A percentile compares a stretch with the other conserved stretches of the same genome.
phyloP scores from a whole-genome alignment of 1,140 invertebrate species.

The Goniozus legneri region DNA sequence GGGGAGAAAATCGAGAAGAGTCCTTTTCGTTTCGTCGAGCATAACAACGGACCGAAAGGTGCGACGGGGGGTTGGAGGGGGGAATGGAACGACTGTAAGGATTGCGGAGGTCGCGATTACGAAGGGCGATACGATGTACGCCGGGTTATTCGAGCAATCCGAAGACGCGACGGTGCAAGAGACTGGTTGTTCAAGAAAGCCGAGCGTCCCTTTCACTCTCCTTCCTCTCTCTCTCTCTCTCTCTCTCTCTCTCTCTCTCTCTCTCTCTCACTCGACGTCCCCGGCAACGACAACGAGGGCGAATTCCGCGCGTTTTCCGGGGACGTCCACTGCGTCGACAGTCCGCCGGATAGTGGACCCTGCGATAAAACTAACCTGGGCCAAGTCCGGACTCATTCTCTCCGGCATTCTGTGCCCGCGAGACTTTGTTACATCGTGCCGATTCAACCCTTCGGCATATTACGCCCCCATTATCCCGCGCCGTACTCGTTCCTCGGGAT shows the following conservation, averaged over 20 bases:
- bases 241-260: constrained; percentile 9
- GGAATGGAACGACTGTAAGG: not conserved
- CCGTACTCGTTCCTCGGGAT: constrained; percentile 6
- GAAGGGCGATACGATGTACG: constrained; percentile 24
- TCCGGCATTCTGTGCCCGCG: too few relatives aligned
- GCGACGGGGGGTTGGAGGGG: not conserved
- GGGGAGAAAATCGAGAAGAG: too few relatives aligned
- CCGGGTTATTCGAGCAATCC: constrained; percentile 34
- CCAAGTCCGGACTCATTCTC: constrained; percentile 2
- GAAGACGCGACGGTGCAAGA: constrained; percentile 25
- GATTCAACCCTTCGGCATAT: too few relatives aligned
- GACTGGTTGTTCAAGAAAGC: too few relatives aligned
- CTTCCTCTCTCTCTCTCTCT: constrained; percentile 8
- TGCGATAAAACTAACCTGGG: constrained; percentile 29
- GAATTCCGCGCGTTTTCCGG: constrained; percentile 39
- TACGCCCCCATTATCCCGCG: constrained; percentile 2
- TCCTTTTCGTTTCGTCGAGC: too few relatives aligned
- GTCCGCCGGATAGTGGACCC: constrained; percentile 19
- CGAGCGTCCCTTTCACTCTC: constrained; percentile 20
- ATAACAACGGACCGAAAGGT: not conserved
- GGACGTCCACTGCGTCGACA: constrained; percentile 28
- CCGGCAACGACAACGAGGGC: constrained; percentile 5
- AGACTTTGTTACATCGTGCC: too few relatives aligned
- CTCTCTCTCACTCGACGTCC: constrained; percentile 12
- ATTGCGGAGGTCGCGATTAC: not conserved